A percentile compares a stretch with the other conserved stretches of the same genome.
Evolutionary conservation across 2,888 invertebrate species (phyloP).

Genomic region (Phoenoteleia sp.): DNA sequence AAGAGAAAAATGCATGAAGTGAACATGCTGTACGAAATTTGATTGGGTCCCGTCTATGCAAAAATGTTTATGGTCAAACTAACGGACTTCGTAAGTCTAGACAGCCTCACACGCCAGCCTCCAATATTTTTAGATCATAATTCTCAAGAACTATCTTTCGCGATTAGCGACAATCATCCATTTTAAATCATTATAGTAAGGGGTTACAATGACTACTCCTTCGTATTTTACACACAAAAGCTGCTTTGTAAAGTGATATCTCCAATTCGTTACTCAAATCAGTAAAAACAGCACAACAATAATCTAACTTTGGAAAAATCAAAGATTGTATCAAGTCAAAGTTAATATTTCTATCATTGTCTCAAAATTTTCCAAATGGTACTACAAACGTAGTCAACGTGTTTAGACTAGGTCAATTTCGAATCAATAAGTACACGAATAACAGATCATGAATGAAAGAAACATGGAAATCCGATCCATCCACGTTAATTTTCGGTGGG

Average conservation of each 20-base stretch:
- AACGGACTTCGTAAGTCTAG: too few species aligned
- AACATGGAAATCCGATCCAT: neutral
- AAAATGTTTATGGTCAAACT: too few species aligned
- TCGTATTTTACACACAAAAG: neutral
- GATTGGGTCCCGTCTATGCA: too few species aligned
- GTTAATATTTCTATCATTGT: slow-evolving; percentile 4
- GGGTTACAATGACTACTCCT: neutral
- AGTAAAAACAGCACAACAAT: too few species aligned
- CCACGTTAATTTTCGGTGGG: neutral
- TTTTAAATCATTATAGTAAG: neutral
- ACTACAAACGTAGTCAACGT: too few species aligned
- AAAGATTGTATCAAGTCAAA: neutral
- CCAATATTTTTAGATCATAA: neutral
- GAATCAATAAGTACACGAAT: neutral
- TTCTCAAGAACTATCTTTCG: neutral
- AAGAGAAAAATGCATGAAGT: too few species aligned
- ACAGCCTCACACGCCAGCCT: too few species aligned
- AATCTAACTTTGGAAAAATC: neutral
- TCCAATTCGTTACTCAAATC: too few species aligned
- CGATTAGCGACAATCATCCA: neutral
- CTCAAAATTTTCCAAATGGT: neutral
- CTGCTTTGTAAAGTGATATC: too few species aligned
- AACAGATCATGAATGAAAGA: neutral
- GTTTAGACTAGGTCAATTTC: neutral
- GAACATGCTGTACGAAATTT: too few species aligned